Conservation (phyloP, 1,140 invertebrate species). For the Bathynomus jamesi region DNA sequence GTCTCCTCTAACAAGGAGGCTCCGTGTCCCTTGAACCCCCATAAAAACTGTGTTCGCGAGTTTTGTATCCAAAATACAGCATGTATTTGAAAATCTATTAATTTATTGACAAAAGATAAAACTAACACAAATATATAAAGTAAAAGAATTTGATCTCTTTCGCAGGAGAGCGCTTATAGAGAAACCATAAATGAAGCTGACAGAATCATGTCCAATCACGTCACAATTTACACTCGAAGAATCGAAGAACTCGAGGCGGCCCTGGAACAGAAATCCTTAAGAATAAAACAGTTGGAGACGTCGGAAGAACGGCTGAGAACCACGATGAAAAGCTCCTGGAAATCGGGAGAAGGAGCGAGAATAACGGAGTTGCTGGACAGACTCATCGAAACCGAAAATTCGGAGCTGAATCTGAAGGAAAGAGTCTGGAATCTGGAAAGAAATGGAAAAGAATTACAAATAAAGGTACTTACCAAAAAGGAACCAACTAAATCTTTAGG, state of each 20-base stretch:
- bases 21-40: too few species aligned
- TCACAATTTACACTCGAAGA: constrained; percentile 53
- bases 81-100: too few species aligned
- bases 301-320: constrained; percentile 37
- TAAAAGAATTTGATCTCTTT: neutral
- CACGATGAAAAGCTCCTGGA: constrained; percentile 30
- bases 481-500: too few species aligned
- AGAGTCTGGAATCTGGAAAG: constrained; percentile 36
- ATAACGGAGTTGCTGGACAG: constrained; percentile 39
- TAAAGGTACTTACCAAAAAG: too few species aligned
- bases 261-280: constrained; percentile 25
- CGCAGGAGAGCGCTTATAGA: constrained; percentile 55
- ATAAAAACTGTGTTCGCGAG: too few species aligned
- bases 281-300: constrained; percentile 38
- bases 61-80: too few species aligned
- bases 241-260: constrained; percentile 42
- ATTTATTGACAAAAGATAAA: too few species aligned
- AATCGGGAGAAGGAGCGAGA: constrained; percentile 30
- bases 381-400: constrained; percentile 39
- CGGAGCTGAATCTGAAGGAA: constrained; percentile 36
- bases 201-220: constrained; percentile 61
- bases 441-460: constrained; percentile 37
- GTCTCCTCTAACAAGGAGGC: too few species aligned
- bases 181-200: constrained; percentile 65
- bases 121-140: neutral